Percentiles rank a stretch among this genome's conserved stretches.
Conservation (phyloP, 2,888 invertebrate species). For the Hedya salicella region DNA sequence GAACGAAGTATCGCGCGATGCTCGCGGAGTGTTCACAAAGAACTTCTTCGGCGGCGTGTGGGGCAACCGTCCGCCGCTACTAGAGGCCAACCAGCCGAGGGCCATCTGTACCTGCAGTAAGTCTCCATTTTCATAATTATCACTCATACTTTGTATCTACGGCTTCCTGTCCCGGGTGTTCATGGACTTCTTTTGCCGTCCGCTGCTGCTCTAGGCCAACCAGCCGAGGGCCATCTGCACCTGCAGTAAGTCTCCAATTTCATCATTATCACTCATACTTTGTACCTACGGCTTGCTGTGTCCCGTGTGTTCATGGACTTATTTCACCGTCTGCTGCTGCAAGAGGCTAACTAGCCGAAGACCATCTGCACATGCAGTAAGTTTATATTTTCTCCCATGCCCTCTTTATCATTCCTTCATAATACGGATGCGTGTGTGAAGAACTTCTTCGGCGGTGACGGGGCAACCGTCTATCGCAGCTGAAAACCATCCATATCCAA, state of each 20-base stretch:
- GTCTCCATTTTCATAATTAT: slow-evolving; percentile 56
- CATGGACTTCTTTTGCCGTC: no score
- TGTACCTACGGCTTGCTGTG: no score
- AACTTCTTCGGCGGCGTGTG: slow-evolving; percentile 86
- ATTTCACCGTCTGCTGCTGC: slow-evolving; percentile 86
- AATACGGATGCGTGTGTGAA: slow-evolving; percentile 75
- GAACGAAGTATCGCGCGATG: slow-evolving; percentile 61
- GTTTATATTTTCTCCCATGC: slow-evolving; percentile 65
- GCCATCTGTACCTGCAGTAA: slow-evolving; percentile 88
- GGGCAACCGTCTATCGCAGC: slow-evolving; percentile 87
- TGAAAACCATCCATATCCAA: slow-evolving; percentile 77
- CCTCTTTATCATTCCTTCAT: no score
- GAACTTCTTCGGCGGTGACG: slow-evolving; percentile 85
- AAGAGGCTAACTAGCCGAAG: slow-evolving; percentile 78
- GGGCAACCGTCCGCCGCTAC: slow-evolving; percentile 87
- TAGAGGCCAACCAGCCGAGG: slow-evolving; percentile 78
- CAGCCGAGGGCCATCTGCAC: slow-evolving; percentile 83
- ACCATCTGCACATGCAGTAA: slow-evolving; percentile 88
- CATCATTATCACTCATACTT: no score
- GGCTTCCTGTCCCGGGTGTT: no score
- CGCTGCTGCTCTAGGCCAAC: slow-evolving; percentile 83
- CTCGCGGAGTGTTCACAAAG: slow-evolving; percentile 71
- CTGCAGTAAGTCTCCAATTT: slow-evolving; percentile 85
- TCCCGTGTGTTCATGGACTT: no score
- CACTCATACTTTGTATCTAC: no score